phyloP scores from a whole-genome alignment of 1,140 invertebrate genomes.

The Ridgeia piscesae region DNA sequence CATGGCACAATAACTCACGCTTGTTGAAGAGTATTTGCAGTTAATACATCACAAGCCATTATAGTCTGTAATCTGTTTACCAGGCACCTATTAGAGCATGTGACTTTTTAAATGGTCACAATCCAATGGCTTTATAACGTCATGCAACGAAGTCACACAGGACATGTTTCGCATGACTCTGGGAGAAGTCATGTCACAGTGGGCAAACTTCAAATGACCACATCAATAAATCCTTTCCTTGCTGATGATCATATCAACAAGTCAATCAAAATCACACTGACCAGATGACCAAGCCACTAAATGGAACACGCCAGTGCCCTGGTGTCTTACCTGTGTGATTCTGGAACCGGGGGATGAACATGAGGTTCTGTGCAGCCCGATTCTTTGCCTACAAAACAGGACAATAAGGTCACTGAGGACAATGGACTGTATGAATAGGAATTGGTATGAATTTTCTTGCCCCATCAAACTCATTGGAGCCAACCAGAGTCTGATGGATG shows the following conservation, averaged over 20 bases:
- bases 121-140: background rate
- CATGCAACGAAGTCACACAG: background rate
- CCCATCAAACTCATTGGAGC: too few species aligned
- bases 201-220: background rate
- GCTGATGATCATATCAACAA: too few species aligned
- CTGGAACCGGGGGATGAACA: constrained; percentile 79
- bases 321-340: constrained; percentile 73
- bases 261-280: background rate
- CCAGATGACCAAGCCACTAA: background rate
- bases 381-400: constrained; percentile 70
- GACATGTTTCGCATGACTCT: too few species aligned
- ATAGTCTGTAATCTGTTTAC: background rate
- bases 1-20: background rate
- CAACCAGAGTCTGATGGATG: too few species aligned
- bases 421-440: background rate
- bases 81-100: background rate
- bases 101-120: background rate
- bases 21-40: background rate
- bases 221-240: background rate
- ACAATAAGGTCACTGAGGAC: constrained; percentile 7
- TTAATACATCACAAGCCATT: background rate
- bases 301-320: background rate
- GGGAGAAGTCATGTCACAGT: background rate
- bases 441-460: background rate
- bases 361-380: constrained; percentile 80